phyloP scores from a whole-genome alignment of 64 coral and sea anemone species.

The Trachythela sp. region DNA sequence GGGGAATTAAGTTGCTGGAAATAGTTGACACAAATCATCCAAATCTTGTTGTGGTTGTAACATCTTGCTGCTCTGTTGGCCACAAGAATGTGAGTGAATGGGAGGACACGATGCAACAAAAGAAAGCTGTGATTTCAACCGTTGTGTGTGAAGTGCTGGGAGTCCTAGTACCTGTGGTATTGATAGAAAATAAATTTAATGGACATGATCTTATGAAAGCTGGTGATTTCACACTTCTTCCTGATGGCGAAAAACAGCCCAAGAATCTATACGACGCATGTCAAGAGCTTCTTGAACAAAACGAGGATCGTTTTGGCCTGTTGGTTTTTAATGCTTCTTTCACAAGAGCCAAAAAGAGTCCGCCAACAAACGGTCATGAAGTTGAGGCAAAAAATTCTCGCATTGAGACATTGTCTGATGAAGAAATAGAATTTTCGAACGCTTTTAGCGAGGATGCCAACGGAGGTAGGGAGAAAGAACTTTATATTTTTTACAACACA shows the following conservation, averaged over 20 bases:
- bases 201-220: background rate
- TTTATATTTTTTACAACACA: background rate
- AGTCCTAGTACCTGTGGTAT: background rate
- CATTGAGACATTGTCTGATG: background rate
- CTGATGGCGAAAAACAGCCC: background rate
- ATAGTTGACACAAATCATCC: background rate
- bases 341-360: background rate
- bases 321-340: background rate
- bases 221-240: background rate
- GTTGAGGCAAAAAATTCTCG: background rate
- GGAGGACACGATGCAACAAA: background rate
- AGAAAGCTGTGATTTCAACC: background rate
- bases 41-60: background rate
- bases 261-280: background rate
- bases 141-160: background rate
- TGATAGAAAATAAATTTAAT: background rate
- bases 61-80: background rate
- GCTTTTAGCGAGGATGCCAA: background rate
- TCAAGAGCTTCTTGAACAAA: background rate
- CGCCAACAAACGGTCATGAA: background rate
- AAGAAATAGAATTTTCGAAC: background rate
- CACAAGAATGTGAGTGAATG: background rate
- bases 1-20: background rate
- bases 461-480: background rate
- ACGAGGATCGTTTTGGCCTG: background rate